Evolutionary conservation across 2,888 invertebrate genomes (phyloP), one percentile per base, ranked within the genome.

Genomic region (Philereme transversata): DNA sequence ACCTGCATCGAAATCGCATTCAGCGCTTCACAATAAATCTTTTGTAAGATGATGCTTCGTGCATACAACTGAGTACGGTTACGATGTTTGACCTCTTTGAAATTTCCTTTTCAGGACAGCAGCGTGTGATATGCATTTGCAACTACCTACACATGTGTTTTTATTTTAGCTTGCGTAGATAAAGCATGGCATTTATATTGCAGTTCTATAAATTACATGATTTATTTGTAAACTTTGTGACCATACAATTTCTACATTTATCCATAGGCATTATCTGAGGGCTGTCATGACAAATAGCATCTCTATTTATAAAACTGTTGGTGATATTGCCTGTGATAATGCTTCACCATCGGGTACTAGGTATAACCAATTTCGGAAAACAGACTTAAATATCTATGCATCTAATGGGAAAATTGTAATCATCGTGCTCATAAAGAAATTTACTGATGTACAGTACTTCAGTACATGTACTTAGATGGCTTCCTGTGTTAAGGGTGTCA

Each of bases 131-230:
- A 40, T 50, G 36, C 49, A 51, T 47, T 64, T 43, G 52, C 47
- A 22, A 52, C 9, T 55, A 47, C 10, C 22, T 22, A 22, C 22
- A 22, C 22, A 22, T 22, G 10, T 47, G 65, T 57, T 55, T 53
- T 63, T 47, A 60, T 60, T 60, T 45, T 57, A 57, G 62, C 59
- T 62, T 62, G 50, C 53, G 54, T 55, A 62, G 41, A 51, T 49
- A 58, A 60, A 60, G 69, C 65, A 72, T 68, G 67, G 67, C 71
- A 68, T 70, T 60, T 64, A 64, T 60, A 40, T 64, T 57, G 51
- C 53, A 43, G 22, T 41, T 41, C 34, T 51, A 51, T n/a, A n/a
- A 4, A 43, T 5, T 10, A 33, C 43, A 40, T 40, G 8, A 40
- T 40, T 40, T 40, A 5, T 40, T 40, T 40, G 40, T 40, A 40